Percentiles rank a stretch among this genome's conserved stretches.
Conservation (phyloP, 2,888 invertebrate species). For the Lycaena phlaeas region DNA sequence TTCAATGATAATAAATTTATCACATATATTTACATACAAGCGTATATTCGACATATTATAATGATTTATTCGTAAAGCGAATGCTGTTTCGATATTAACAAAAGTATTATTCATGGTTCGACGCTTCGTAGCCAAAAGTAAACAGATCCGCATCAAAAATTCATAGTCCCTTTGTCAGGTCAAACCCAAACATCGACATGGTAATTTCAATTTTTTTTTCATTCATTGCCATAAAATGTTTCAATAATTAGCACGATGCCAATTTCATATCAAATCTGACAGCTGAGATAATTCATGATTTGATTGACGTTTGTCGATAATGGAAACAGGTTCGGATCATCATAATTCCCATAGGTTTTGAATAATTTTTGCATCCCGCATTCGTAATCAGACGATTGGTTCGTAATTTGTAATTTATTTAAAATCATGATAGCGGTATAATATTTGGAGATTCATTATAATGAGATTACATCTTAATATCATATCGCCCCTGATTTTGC, state of each 20-base stretch:
- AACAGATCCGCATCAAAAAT: conserved; percentile 53
- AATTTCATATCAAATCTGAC: conserved; percentile 40
- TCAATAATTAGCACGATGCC: conserved; percentile 51
- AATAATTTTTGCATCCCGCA: conserved; percentile 17
- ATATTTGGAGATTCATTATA: too few species aligned
- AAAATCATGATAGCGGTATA: too few species aligned
- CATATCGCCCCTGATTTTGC: too few species aligned
- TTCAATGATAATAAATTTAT: too few species aligned
- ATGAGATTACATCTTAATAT: too few species aligned
- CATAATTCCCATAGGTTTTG: conserved; percentile 20
- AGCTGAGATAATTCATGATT: conserved; percentile 36
- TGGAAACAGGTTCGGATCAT: conserved; percentile 45
- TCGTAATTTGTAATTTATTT: conserved; percentile 3
- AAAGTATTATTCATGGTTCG: conserved; percentile 23
- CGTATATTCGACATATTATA: too few species aligned
- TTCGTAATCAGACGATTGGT: conserved; percentile 9
- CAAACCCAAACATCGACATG: conserved; percentile 36
- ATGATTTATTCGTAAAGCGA: conserved; percentile 10
- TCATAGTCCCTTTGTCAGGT: conserved; percentile 45
- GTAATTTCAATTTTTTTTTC: conserved; percentile 26
- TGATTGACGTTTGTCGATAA: conserved; percentile 53
- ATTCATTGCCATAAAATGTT: conserved; percentile 38
- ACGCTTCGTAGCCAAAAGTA: conserved; percentile 56
- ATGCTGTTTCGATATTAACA: conserved; percentile 14
- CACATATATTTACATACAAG: too few species aligned